Evolutionary conservation across 2,797 vertebrate species (phyloP), one percentile per base, ranked within the genome.

Genomic region (Saguinus oedipus): DNA sequence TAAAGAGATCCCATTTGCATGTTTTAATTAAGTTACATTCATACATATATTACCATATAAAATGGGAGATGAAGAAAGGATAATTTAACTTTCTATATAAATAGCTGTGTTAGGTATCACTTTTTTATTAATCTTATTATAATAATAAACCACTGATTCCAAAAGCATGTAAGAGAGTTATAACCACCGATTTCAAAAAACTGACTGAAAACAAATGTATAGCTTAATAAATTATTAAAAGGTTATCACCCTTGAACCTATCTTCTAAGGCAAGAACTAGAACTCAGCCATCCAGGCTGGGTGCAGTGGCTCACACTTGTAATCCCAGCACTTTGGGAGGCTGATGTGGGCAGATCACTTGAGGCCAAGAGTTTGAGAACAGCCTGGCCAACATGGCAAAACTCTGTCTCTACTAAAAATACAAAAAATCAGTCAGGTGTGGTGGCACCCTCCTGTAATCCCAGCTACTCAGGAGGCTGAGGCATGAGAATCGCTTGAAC

Each of bases 61-160:
- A 90, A 90, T 36, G n/a, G 19, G 44, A 84, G 19, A 36, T 90
- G 14, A 92, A 85, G 17, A 96, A 87, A 83, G 30, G 22, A 78
- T 76, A 85, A 92, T 72, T 64, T 81, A 86, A 91, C 17, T 57
- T 88, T 81, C 81, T 92, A 90, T 44, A 30, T 79, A 76, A 53
- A 79, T 76, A 83, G 6, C 48, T 1, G 15, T 42, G 33, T 79
- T 90, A 68, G 15, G 17, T 48, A 81, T 70, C 39, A 57, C 39
- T 80, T 93, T 92, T 53, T 59, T 3, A 26, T 79, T 96, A 39
- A 85, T 39, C 48, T 61, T 64, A 83, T 20, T 68, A 30, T 36
- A 76, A 83, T 48, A 44, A 50, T 42, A 95, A 95, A 76, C n/a
- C 19, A 59, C 19, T 81, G 20, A 50, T 10, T 68, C 33, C 15